phyloP scores from a whole-genome alignment of 1,140 invertebrate genomes.

The Latrodectus geometricus region DNA sequence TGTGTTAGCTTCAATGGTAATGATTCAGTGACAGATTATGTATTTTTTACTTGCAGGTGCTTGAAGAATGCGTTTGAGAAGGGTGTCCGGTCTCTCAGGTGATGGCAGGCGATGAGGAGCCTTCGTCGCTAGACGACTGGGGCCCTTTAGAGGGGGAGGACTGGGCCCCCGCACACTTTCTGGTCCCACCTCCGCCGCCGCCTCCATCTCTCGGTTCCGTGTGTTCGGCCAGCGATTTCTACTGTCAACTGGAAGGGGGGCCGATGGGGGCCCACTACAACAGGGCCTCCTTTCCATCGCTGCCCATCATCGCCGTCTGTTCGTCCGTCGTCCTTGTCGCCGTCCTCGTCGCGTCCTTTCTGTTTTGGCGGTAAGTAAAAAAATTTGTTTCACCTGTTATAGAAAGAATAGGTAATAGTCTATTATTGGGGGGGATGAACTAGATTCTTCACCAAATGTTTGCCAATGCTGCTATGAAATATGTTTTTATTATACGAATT shows the following conservation, averaged over 20 bases:
- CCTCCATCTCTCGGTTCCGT: conserved; percentile 3
- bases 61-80: conserved; percentile 1
- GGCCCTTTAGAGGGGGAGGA: conserved; percentile 18
- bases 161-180: background rate
- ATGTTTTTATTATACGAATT: too few species aligned
- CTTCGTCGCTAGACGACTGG: conserved; percentile 36
- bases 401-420: too few species aligned
- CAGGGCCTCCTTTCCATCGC: conserved; percentile 53
- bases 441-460: too few species aligned
- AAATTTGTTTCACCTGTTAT: background rate
- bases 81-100: conserved; percentile 3
- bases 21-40: background rate
- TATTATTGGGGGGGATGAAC: too few species aligned
- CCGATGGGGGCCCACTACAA: conserved; percentile 61
- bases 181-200: conserved; percentile 24
- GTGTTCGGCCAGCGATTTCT: conserved; percentile 8
- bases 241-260: conserved; percentile 52
- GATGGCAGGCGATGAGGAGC: conserved; percentile 49
- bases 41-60: conserved; percentile 3
- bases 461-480: too few species aligned
- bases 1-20: too few species aligned
- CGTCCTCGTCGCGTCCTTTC: conserved; percentile 59
- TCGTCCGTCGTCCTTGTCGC: conserved; percentile 62
- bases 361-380: conserved; percentile 55
- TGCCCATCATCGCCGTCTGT: conserved; percentile 62